phyloP scores from a whole-genome alignment of 2,888 invertebrate genomes.

The Zeuzera pyrina region DNA sequence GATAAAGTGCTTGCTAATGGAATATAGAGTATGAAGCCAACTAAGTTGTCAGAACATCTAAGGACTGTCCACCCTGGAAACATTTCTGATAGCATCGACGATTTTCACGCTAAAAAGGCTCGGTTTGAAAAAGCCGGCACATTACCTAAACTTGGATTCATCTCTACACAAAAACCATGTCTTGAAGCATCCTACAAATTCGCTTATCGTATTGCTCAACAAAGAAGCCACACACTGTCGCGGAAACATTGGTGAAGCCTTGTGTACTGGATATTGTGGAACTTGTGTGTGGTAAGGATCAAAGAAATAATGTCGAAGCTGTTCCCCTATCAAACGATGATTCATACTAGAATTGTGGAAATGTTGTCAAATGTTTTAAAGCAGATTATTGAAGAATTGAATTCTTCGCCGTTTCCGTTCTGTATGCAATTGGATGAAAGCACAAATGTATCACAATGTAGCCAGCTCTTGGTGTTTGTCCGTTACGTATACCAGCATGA shows the following conservation, averaged over 20 bases:
- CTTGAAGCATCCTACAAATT: conserved; percentile 6
- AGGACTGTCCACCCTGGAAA: too few species aligned
- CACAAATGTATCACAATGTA: too few species aligned
- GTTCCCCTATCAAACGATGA: conserved; percentile 4
- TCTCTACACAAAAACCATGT: conserved; percentile 3
- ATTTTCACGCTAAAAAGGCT: too few species aligned
- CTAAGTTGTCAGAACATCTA: too few species aligned
- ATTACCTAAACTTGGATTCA: conserved; percentile 5
- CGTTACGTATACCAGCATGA: too few species aligned
- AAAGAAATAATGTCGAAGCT: conserved; percentile 4
- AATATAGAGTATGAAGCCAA: too few species aligned
- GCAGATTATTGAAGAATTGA: too few species aligned
- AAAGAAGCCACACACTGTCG: conserved; percentile 6
- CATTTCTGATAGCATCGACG: too few species aligned
- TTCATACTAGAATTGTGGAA: conserved; percentile 6
- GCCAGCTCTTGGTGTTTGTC: too few species aligned
- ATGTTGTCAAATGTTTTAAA: conserved; percentile 4
- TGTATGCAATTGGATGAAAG: too few species aligned
- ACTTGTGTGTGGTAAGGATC: conserved; percentile 5
- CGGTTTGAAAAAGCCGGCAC: conserved; percentile 6
- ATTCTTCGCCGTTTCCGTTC: too few species aligned
- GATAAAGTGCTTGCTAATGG: too few species aligned
- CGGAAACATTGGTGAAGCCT: conserved; percentile 4
- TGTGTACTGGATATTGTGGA: conserved; percentile 4
- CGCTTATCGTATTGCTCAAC: conserved; percentile 5